Evolutionary conservation across 2,797 vertebrate genomes (phyloP), one percentile per base, ranked within the genome.

Genomic region (Tinamus major): DNA sequence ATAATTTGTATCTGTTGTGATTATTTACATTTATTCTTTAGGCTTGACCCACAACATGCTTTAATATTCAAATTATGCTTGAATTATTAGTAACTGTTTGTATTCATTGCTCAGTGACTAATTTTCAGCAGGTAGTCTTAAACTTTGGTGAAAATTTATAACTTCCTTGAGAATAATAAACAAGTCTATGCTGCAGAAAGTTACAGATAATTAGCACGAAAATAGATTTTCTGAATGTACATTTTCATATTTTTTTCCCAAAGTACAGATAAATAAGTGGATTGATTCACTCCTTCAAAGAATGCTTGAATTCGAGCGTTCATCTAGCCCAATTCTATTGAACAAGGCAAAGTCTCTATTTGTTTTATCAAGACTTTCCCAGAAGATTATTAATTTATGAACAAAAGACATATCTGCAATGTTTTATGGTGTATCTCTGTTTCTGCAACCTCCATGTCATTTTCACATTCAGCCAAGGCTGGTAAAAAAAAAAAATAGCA

Each of bases 51-150:
- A 69, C 48, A 90, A 69, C 13, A 76, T 65, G 12, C 14, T 77
- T 68, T 81, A 80, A 89, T 46, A 67, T 89, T 93, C 64, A 90
- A 92, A 93, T 93, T 89, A 78, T 63, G 3, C 68, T 91, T 95
- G n/a, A 90, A 49, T 92, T 92, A 79, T 82, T 83, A 85, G 14
- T 44, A 71, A 21, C 17, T 74, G 76, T 90, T 89, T 69, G 58
- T 49, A 90, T 68, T 79, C 63, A 63, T 21, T 31, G 3, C 41
- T 92, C 5, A 19, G 7, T 89, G 48, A 67, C 77, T 89, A 95
- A 87, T 80, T 87, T 42, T 94, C 82, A 85, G 63, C 8, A 77
- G 89, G 53, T 41, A 95, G 7, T 29, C 55, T 92, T 89, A 89
- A 91, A 88, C 6, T 83, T 48, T 59, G 63, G 23, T 13, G 89